Conservation (phyloP, 2,113 vertebrate species). For the Pelvicachromis taeniatus region DNA sequence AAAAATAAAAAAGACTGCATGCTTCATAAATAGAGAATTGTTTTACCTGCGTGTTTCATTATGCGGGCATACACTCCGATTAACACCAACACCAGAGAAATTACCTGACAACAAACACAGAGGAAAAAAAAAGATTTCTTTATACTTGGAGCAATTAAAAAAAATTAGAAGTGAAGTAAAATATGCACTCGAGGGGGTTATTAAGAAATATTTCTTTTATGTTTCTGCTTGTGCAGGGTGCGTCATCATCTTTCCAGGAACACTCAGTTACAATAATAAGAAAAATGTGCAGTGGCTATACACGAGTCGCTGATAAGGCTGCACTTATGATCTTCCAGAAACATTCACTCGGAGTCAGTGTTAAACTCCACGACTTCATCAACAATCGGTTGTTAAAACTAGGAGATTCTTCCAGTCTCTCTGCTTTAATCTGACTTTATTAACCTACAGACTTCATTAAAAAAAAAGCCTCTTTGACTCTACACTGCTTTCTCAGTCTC, state of each 20-base stretch:
- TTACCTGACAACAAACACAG: slow-evolving; percentile 65
- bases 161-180: background rate
- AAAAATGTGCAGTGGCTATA: background rate
- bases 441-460: background rate
- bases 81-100: slow-evolving; percentile 81
- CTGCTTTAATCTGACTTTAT: slow-evolving; percentile 4
- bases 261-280: background rate
- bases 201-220: background rate
- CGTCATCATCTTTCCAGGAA: background rate
- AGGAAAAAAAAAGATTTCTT: background rate
- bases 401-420: background rate
- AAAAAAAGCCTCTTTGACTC: slow-evolving; percentile 41
- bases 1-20: background rate
- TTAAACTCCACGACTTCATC: background rate
- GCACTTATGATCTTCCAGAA: background rate
- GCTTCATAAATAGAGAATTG: background rate
- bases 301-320: background rate
- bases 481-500: background rate
- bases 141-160: too few species aligned
- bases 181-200: background rate
- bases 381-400: background rate
- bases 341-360: background rate
- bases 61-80: slow-evolving; percentile 85
- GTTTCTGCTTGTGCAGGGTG: slow-evolving; percentile 41
- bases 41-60: slow-evolving; percentile 85